Evolutionary conservation across 2,888 invertebrate genomes (phyloP).

Genomic region (Nomada hirtipes): DNA sequence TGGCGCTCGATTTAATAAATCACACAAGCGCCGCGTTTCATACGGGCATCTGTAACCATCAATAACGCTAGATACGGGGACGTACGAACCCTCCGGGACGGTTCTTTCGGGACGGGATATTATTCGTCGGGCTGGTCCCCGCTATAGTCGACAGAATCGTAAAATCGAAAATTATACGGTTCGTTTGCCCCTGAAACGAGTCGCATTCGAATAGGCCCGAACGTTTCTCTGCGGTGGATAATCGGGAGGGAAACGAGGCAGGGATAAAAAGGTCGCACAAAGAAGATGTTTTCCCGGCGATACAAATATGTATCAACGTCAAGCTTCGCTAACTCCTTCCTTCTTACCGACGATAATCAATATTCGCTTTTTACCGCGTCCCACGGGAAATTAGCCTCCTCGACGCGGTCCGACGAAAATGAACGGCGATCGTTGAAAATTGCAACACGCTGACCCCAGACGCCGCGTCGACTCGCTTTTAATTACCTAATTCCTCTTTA

Average conservation of each 20-base stretch:
- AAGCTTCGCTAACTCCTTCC: background rate
- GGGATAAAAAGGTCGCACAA: background rate
- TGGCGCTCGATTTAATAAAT: constrained; percentile 54
- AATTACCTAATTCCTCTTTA: constrained; percentile 60
- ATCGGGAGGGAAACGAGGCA: background rate
- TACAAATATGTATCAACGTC: background rate
- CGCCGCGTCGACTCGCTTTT: constrained; percentile 34
- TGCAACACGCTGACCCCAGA: background rate
- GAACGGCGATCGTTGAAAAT: constrained; percentile 4
- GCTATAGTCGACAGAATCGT: constrained; percentile 1
- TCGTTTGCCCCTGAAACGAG: background rate
- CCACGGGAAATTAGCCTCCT: background rate
- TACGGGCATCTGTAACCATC: constrained; percentile 28
- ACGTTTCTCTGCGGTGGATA: no score
- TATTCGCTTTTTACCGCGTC: constrained; percentile 2
- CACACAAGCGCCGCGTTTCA: constrained; percentile 43
- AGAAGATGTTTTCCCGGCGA: background rate
- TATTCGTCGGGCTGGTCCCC: no score
- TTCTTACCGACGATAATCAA: background rate
- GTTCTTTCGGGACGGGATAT: background rate
- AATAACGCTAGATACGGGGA: background rate
- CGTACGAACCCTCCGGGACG: background rate
- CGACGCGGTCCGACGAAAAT: no score
- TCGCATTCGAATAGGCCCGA: no score
- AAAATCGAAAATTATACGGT: constrained; percentile 9